Conservation (phyloP, 1,140 invertebrate genomes). For the Drosophila miranda region DNA sequence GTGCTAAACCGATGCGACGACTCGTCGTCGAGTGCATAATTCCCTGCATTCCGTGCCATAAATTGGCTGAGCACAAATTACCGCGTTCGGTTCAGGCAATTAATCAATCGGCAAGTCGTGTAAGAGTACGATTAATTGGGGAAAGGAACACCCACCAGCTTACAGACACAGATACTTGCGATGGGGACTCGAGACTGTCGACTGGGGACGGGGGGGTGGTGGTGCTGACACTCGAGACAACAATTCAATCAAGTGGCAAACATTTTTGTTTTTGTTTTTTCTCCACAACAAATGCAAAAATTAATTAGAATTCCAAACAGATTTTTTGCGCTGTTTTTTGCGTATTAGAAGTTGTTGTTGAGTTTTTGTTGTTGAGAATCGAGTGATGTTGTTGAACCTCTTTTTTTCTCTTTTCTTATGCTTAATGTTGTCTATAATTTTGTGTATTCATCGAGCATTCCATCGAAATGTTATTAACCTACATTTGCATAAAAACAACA, state of each 20-base stretch:
- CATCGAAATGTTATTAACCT: conserved; percentile 76
- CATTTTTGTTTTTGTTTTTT: conserved; percentile 9
- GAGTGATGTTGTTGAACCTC: conserved; percentile 14
- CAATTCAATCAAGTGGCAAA: conserved; percentile 26
- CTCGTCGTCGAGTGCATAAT: conserved; percentile 34
- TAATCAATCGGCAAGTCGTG: conserved; percentile 54
- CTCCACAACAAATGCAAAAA: conserved; percentile 15
- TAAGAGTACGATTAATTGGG: conserved; percentile 5
- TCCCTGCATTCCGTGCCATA: conserved; percentile 41
- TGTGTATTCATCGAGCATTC: conserved; percentile 71
- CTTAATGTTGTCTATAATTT: conserved; percentile 16
- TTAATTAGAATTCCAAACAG: conserved; percentile 37
- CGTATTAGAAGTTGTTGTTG: too few relatives aligned
- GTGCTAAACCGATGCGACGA: conserved; percentile 12
- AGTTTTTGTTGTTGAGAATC: not conserved
- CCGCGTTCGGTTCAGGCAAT: conserved; percentile 34
- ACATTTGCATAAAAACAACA: conserved; percentile 68
- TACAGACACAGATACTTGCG: not conserved
- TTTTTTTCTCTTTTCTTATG: too few relatives aligned
- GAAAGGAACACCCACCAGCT: conserved; percentile 28
- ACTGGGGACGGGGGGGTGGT: too few relatives aligned
- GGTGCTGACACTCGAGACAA: conserved; percentile 2
- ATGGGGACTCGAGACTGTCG: conserved; percentile 5
- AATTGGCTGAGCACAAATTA: conserved; percentile 47
- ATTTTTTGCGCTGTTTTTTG: not conserved